phyloP scores from a whole-genome alignment of 2,797 vertebrate species.

The Coilia nasus region DNA sequence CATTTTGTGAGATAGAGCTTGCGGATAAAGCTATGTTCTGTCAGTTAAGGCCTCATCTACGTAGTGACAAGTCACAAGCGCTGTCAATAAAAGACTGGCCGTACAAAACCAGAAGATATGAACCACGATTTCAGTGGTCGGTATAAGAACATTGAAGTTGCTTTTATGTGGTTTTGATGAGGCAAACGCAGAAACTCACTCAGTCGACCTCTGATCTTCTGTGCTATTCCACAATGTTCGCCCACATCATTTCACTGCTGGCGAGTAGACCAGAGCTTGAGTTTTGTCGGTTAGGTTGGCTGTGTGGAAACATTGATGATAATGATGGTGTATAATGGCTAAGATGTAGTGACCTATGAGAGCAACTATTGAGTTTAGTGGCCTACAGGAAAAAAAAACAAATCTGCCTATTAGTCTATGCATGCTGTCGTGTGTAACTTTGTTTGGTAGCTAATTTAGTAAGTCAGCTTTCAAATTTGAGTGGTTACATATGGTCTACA shows the following conservation, averaged over 20 bases:
- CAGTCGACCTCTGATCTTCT: constrained; percentile 41
- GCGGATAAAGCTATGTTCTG: background rate
- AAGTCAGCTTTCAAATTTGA: constrained; percentile 11
- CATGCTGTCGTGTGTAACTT: background rate
- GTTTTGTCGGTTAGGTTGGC: background rate
- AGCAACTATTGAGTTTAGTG: background rate
- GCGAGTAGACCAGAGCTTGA: background rate
- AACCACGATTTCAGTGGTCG: background rate
- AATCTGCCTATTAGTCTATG: background rate
- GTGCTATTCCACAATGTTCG: constrained; percentile 42
- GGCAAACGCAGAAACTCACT: constrained; percentile 45
- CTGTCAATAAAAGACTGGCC: background rate
- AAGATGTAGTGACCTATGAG: background rate
- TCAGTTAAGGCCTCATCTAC: background rate
- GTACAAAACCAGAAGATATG: background rate
- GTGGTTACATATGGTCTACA: background rate
- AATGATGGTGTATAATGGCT: background rate
- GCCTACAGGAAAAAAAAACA: too few relatives aligned
- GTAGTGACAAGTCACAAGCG: background rate
- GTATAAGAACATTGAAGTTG: background rate
- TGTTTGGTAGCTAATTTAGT: constrained; percentile 33
- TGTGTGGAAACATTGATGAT: background rate
- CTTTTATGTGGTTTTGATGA: constrained; percentile 11
- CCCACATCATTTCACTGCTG: constrained; percentile 17
- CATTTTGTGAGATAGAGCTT: background rate